Base-by-base conservation (phyloP, 2,888 invertebrate species). In the Ceramica pisi region DNA sequence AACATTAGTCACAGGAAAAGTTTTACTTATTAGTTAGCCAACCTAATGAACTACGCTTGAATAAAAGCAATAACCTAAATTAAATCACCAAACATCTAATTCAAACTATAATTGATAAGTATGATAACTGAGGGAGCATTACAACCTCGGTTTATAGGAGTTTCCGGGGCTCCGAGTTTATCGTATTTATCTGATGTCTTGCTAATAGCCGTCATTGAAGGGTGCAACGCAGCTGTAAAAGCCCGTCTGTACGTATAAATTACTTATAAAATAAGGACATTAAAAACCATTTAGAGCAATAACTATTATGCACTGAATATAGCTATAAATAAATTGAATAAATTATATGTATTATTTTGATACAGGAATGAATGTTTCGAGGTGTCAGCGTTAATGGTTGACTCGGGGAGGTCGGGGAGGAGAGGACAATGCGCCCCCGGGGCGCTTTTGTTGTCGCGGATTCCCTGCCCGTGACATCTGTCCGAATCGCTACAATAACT, bases 261-360 rank as follows among this genome's bases (percentile, higher is more conserved):
- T 92, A 94, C 93, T 89, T 91, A 91, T 93, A 93, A 94, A 94
- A 95, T 93, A 92, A 93, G 94, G 92, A 93, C 94, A 95, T 96
- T 95, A 94, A 94, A 95, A 94, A 94, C 93, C 94, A 95, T 96
- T 96, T 95, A 95, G 92, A 93, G 93, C 92, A 93, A 94, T 94
- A 93, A 94, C 94, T 93, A 92, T 94, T 92, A 91, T 91, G 88
- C 88, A 88, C 85, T 88, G 89, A 91, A 91, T 90, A 92, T 88
- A 90, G 92, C 90, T 90, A 92, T 92, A 94, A 93, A 94, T 93
- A 92, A 91, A 93, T 92, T 92, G 91, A 92, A 93, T 94, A 93
- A 94, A 92, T 94, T 93, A 92, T 90, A 90, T 88, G 91, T 90
- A 92, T 92, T 93, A 94, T 94, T 94, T 94, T 90, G 93, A 92